Base-by-base conservation (phyloP, 92 coral and sea anemone genomes). In the Umimayanthus kanabou region DNA sequence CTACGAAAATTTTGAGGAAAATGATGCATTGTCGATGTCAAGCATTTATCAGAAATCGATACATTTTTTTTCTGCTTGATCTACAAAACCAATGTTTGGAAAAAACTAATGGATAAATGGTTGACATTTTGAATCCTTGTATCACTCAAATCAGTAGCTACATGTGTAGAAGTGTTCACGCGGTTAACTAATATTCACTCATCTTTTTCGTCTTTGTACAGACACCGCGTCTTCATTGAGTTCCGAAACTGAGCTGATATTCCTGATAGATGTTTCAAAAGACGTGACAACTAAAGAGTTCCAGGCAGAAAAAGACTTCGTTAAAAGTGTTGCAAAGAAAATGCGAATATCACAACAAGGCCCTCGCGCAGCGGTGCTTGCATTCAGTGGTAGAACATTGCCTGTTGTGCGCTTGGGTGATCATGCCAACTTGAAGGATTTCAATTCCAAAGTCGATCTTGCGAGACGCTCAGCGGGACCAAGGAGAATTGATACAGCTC, bases 201-300 rank as follows among this genome's bases (percentile, higher is more conserved):
- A 16, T 5, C 5, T 61, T 3, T 3, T 7, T 61, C n/a, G 22
- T 53, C 16, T 61, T 20, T 61, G 26, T 23, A 61, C 22, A 82
- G 85, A 66, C 40, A 82, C 76, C 14, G 13, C 85, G 39, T 45
- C 85, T 65, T 65, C 76, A 5, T 39, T 82, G 71, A 82, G 57
- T 37, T 23, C 75, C 75, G 67, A 67, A 28, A 82, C 61, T 0
- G 85, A 82, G 39, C 50, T 82, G 28, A 26, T 82, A 65, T 82
- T 82, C 85, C 58, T 82, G 23, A 82, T 82, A 2, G 85, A 82
- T 65, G 50, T 76, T 70, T 82, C 85, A 66, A 39, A 28, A 65
- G 85, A 82, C 8, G 85, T 82, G n/a, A 65, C 75, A 82, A 42
- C 23, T 4, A 29, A 5, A 39, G 58, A 66, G 42, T 42, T 82